Base-by-base conservation (phyloP, 2,888 invertebrate genomes). In the Mythimna impura region DNA sequence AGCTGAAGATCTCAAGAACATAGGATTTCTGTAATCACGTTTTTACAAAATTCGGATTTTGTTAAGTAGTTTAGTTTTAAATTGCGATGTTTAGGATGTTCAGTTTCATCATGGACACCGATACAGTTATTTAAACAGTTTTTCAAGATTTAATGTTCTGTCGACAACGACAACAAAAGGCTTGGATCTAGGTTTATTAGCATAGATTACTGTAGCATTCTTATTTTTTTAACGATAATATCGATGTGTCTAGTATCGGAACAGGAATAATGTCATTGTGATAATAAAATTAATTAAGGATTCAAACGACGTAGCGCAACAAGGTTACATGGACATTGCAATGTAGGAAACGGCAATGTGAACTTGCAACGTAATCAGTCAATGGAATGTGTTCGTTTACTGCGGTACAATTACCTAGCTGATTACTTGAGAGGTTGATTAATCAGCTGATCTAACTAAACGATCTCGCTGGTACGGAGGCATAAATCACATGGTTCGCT, bases 1-100 rank as follows among this genome's bases (percentile, higher is more conserved):
- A 84, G 81, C 82, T 85, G 83, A 77, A 76, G 78, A 84, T 80
- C 77, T 86, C 82, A 81, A 82, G 77, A 81, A 77, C 77, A 70
- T 71, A 77, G 69, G 70, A 85, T 80, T 80, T 85, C 80, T 80
- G 76, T 73, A 82, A 64, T 73, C 61, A 82, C 34, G 40, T 66
- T 74, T 78, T 73, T 75, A 65, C 40, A 66, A 78, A 77, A 62
- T 71, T 57, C 54, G 25, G 12, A 61, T 67, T 82, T 77, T 67
- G 30, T 62, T 63, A 36, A 55, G 55, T 55, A 55, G 47, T 55
- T 63, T 22, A 25, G 22, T 55, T 64, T 66, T 55, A 40, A 52
- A 12, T 69, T 73, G 43, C 14, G 36, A 47, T 36, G 12, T 71
- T 60, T 34, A 62, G 34, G 40, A 78, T 54, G 34, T 54, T 63